These are phyloP conservation scores for Manis pentadactyla DNA, from an alignment of 2,797 vertebrate genomes.

Conservation along the genomic window DNA sequence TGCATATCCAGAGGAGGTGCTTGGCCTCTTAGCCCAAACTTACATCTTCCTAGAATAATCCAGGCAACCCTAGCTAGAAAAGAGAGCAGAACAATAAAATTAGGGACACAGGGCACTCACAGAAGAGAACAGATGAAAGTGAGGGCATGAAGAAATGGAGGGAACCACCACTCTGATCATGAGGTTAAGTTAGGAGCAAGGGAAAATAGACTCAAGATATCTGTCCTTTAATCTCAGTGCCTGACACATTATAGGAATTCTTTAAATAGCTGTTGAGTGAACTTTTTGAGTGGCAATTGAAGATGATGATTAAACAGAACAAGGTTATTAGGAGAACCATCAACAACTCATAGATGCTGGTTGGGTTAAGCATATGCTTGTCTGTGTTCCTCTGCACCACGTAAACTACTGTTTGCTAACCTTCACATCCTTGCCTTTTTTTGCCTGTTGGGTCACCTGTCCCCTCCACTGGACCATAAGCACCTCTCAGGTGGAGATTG, in stretches of 20 bases:
- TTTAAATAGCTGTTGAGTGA: background rate
- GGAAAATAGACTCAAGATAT: background rate
- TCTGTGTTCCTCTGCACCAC: background rate
- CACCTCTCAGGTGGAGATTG: background rate
- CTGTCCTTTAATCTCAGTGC: background rate
- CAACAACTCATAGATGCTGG: background rate
- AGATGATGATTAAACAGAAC: slow-evolving; percentile 29
- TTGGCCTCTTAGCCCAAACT: background rate
- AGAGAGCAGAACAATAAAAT: background rate
- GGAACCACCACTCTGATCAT: background rate
- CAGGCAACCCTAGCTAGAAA: background rate
- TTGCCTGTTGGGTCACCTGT: background rate
- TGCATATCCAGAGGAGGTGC: background rate
- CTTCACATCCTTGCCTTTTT: background rate
- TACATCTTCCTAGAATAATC: background rate
- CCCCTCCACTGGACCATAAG: background rate
- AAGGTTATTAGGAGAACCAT: background rate
- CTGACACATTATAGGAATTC: background rate
- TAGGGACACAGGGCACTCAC: background rate
- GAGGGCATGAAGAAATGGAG: background rate
- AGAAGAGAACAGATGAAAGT: background rate
- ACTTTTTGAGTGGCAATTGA: slow-evolving; percentile 4
- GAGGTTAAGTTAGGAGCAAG: background rate
- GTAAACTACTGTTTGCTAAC: background rate
- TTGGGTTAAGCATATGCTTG: background rate